Percentiles rank a stretch among this genome's conserved stretches.
Conservation (phyloP, 2,888 invertebrate species). For the Tipula unca region DNA sequence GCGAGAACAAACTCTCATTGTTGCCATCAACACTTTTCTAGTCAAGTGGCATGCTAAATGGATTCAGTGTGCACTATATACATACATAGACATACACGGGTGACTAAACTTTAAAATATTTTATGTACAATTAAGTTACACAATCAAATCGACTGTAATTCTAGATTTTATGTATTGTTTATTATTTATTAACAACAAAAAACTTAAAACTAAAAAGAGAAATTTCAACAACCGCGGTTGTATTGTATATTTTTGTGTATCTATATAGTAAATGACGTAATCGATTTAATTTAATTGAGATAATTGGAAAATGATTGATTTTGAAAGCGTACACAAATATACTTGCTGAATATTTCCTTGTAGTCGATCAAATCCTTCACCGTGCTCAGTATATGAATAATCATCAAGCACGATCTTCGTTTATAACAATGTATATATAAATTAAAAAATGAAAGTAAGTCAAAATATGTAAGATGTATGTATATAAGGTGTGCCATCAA, state of each 20-base stretch:
- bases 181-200: not conserved
- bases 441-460: not conserved
- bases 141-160: not conserved
- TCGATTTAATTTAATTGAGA: not conserved
- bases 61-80: no score
- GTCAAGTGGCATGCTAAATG: not conserved
- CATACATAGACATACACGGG: no score
- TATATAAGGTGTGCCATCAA: not conserved
- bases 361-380: not conserved
- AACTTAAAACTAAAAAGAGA: not conserved
- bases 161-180: no score
- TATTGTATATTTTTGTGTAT: no score
- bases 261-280: not conserved
- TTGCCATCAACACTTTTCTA: not conserved
- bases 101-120: not conserved
- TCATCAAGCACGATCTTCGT: not conserved
- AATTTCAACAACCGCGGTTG: no score
- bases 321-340: not conserved
- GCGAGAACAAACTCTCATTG: not conserved
- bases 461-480: not conserved
- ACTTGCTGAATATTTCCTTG: not conserved
- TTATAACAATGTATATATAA: not conserved
- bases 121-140: not conserved
- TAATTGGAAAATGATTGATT: not conserved
- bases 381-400: no score